These are phyloP conservation scores for Melanotaenia maccullochi DNA, from an alignment of 2,797 vertebrate species.

Conservation along the genomic window DNA sequence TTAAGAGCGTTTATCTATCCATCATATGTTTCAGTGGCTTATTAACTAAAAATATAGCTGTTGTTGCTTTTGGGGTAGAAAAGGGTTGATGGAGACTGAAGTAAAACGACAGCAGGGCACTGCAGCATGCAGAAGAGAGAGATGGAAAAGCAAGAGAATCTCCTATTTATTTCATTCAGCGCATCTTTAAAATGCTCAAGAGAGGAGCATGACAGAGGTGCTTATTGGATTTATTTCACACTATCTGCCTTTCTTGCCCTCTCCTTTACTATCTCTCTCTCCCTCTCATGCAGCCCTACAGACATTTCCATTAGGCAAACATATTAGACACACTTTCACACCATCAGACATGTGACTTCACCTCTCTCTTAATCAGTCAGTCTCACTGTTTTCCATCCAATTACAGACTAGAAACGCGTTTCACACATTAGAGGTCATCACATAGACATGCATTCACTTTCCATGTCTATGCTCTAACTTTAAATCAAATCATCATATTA, in stretches of 20 bases:
- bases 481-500: neutral
- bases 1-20: neutral
- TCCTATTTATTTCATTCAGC: slow-evolving; percentile 75
- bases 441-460: slow-evolving; percentile 1
- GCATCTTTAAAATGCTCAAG: slow-evolving; percentile 73
- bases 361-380: slow-evolving; percentile 43
- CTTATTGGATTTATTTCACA: slow-evolving; percentile 80
- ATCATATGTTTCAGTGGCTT: neutral
- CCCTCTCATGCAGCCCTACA: slow-evolving; percentile 36
- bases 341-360: slow-evolving; percentile 49
- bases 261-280: slow-evolving; percentile 25
- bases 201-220: slow-evolving; percentile 75
- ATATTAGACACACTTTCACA: slow-evolving; percentile 69
- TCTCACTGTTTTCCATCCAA: slow-evolving; percentile 30
- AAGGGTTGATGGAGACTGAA: slow-evolving; percentile 22
- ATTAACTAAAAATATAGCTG: slow-evolving; percentile 17
- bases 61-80: slow-evolving; percentile 13
- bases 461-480: neutral
- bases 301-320: slow-evolving; percentile 68
- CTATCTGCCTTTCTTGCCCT: slow-evolving; percentile 52
- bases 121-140: slow-evolving; percentile 50
- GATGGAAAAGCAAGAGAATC: slow-evolving; percentile 63
- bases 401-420: slow-evolving; percentile 14
- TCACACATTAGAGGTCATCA: slow-evolving; percentile 4
- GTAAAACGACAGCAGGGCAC: slow-evolving; percentile 32